Base-by-base conservation (phyloP, 1,140 invertebrate genomes). In the Drosophila lowei region DNA sequence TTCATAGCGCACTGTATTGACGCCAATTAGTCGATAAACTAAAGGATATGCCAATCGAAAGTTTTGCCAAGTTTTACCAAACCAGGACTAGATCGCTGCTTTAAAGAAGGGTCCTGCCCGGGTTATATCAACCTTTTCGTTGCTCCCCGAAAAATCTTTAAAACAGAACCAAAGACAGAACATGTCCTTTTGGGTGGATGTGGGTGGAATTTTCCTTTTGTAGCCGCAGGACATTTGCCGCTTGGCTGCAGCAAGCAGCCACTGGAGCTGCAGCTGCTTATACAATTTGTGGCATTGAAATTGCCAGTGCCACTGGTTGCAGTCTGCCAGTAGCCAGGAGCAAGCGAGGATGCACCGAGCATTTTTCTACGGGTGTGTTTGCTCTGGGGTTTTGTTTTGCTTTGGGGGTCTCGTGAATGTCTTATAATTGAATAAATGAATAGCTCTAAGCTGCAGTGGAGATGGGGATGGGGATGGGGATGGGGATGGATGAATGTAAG, bases 171-270 rank as follows among this genome's bases (percentile, higher is more conserved):
- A 5, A 18, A 28, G 28, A 9, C 7, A 8, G 30, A 34, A 8
- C 7, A 9, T 25, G 50, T 30, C 6, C n/a, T 25, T 38, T 44
- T 47, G 9, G 21, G 23, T 23, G 42, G 0, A 16, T 18, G 18
- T 48, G 43, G 34, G 34, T 41, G 21, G 67, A 50, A 28, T 63
- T 52, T 72, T 59, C 47, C 58, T 65, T 49, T 57, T 41, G 59
- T 38, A 71, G 66, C 79, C 74, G 64, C 70, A 78, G 79, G 74
- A 83, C 70, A 83, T 77, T 83, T 83, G 57, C 79, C 72, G 64
- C 73, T 65, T 74, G 78, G 64, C 70, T 73, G 68, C 58, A 61
- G 53, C 58, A 30, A 18, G 42, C 15, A 38, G 53, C 70, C 68
- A 62, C 70, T 46, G 34, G 13, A 38, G 55, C 73, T 57, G 60